phyloP scores from a whole-genome alignment of 2,888 invertebrate genomes.

The Diabrotica balteata region DNA sequence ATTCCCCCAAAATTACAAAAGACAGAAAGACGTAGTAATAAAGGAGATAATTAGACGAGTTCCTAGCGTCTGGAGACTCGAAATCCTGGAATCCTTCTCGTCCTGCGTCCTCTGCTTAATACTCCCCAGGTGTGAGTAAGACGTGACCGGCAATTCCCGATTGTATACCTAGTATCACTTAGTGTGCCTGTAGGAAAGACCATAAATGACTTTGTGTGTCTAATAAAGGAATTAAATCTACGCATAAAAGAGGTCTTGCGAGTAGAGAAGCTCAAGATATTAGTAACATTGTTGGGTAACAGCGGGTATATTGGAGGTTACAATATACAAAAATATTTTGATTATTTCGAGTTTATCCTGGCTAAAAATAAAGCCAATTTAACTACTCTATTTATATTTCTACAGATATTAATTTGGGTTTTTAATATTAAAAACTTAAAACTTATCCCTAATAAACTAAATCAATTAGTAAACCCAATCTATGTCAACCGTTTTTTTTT shows the following conservation, averaged over 20 bases:
- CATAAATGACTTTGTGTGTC: slow-evolving; percentile 33
- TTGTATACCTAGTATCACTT: slow-evolving; percentile 60
- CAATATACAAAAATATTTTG: too few relatives aligned
- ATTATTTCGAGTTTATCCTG: too few relatives aligned
- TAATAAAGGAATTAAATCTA: slow-evolving; percentile 37
- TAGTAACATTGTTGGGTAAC: background rate
- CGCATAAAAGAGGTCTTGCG: slow-evolving; percentile 12
- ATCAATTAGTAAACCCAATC: too few relatives aligned
- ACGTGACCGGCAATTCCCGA: slow-evolving; percentile 56
- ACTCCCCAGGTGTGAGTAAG: slow-evolving; percentile 51
- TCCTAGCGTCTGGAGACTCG: slow-evolving; percentile 33
- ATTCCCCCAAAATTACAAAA: slow-evolving; percentile 9
- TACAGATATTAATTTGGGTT: too few relatives aligned
- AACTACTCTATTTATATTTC: too few relatives aligned
- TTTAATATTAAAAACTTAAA: too few relatives aligned
- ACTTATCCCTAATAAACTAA: too few relatives aligned
- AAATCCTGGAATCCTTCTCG: slow-evolving; percentile 5
- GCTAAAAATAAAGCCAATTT: too few relatives aligned
- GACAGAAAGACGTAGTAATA: slow-evolving; percentile 6
- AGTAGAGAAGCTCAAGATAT: background rate
- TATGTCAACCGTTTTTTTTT: too few relatives aligned
- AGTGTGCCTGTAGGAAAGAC: slow-evolving; percentile 48
- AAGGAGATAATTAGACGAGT: slow-evolving; percentile 57
- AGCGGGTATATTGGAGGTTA: too few relatives aligned
- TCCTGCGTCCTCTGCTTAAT: slow-evolving; percentile 48